Evolutionary conservation across 2,113 vertebrate species (phyloP).

Genomic region (Columbina picui): DNA sequence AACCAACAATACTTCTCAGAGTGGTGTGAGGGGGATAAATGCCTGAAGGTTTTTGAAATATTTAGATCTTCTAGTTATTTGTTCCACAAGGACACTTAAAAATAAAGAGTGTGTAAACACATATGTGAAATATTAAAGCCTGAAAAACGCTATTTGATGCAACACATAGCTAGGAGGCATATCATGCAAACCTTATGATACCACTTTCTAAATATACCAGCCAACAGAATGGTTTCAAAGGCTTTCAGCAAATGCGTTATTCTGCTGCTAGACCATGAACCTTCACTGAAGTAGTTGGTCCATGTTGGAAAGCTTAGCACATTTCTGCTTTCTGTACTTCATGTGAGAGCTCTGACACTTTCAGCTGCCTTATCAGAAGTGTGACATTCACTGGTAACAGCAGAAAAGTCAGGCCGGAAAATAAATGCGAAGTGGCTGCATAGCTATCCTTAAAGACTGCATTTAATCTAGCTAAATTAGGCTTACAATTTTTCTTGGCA

Average conservation of each 20-base stretch:
- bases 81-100: not conserved
- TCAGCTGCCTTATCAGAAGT: not conserved
- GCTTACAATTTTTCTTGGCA: not conserved
- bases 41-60: not conserved
- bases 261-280: not conserved
- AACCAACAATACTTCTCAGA: not conserved
- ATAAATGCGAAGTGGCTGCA: not conserved
- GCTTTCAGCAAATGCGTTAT: not conserved
- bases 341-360: not conserved
- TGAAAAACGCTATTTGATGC: not conserved
- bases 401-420: not conserved
- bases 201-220: not conserved
- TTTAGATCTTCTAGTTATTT: not conserved
- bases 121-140: not conserved
- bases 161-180: not conserved
- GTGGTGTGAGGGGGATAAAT: not conserved
- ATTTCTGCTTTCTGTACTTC: not conserved
- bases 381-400: not conserved
- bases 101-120: not conserved
- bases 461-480: not conserved
- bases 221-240: not conserved
- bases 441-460: not conserved
- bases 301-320: not conserved
- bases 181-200: not conserved
- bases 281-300: not conserved